These are phyloP conservation scores for Meloidogyne exigua DNA, from an alignment of 1,140 invertebrate species.

Conservation along the genomic window DNA sequence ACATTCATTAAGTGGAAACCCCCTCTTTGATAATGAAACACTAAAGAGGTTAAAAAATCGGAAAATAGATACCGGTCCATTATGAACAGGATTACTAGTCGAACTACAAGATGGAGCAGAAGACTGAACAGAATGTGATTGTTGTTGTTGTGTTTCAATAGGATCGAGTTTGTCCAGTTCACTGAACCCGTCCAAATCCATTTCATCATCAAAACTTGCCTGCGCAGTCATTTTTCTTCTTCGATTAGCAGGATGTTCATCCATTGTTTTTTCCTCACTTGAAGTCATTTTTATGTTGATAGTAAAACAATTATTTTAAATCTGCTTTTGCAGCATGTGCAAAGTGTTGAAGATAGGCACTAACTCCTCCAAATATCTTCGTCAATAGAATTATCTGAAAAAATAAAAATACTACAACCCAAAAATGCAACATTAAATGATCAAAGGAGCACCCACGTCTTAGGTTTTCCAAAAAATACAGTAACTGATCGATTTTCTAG, in stretches of 20 bases:
- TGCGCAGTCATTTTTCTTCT: slow-evolving; percentile 30
- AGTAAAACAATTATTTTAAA: background rate
- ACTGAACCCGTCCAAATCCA: slow-evolving; percentile 36
- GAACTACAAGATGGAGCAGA: background rate
- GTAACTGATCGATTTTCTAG: background rate
- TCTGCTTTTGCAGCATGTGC: slow-evolving; percentile 4
- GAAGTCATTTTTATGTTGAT: background rate
- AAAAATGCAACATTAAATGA: background rate
- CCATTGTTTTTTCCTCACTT: slow-evolving; percentile 12
- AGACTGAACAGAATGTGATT: background rate
- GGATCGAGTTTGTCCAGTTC: slow-evolving; percentile 33
- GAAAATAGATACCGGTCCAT: background rate
- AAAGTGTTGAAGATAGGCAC: background rate
- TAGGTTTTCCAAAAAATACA: background rate
- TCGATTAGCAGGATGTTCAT: slow-evolving; percentile 1
- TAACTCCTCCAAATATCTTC: background rate
- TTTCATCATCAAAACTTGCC: slow-evolving; percentile 35
- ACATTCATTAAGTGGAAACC: too few relatives aligned
- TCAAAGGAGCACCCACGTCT: background rate
- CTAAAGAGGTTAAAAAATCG: background rate
- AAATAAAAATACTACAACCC: background rate
- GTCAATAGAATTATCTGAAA: background rate
- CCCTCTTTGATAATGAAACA: too few relatives aligned
- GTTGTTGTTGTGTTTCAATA: slow-evolving; percentile 21
- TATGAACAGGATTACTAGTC: slow-evolving; percentile 2